phyloP scores from a whole-genome alignment of 2,113 vertebrate genomes.

The Anguilla japonica region DNA sequence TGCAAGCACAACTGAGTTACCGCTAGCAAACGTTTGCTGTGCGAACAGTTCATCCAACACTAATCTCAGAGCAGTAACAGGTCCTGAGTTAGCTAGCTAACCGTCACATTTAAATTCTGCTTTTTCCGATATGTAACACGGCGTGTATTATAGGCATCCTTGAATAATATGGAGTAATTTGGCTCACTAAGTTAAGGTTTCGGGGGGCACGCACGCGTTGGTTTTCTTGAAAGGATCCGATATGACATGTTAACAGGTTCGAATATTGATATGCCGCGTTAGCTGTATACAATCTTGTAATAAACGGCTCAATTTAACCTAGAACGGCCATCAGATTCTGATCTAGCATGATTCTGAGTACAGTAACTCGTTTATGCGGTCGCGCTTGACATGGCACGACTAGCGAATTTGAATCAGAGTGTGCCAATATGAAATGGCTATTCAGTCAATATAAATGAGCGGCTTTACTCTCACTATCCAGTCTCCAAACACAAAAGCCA shows the following conservation, averaged over 20 bases:
- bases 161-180: background rate
- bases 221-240: too few relatives aligned
- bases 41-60: background rate
- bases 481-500: background rate
- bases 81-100: too few relatives aligned
- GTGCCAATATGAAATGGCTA: background rate
- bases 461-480: background rate
- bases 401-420: background rate
- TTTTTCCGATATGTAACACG: background rate
- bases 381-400: background rate
- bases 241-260: too few relatives aligned
- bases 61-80: background rate
- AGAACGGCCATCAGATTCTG: background rate
- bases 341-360: background rate
- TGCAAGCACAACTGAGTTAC: too few relatives aligned
- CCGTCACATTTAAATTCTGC: too few relatives aligned
- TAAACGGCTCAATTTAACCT: too few relatives aligned
- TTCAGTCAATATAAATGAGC: background rate
- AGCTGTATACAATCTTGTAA: too few relatives aligned
- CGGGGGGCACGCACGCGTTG: too few relatives aligned
- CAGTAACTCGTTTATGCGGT: background rate
- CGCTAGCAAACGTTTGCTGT: too few relatives aligned
- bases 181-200: background rate
- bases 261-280: too few relatives aligned
- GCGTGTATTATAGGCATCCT: background rate